Base-by-base conservation (phyloP, 92 coral and sea anemone genomes). In the Virgularia gustaviana region DNA sequence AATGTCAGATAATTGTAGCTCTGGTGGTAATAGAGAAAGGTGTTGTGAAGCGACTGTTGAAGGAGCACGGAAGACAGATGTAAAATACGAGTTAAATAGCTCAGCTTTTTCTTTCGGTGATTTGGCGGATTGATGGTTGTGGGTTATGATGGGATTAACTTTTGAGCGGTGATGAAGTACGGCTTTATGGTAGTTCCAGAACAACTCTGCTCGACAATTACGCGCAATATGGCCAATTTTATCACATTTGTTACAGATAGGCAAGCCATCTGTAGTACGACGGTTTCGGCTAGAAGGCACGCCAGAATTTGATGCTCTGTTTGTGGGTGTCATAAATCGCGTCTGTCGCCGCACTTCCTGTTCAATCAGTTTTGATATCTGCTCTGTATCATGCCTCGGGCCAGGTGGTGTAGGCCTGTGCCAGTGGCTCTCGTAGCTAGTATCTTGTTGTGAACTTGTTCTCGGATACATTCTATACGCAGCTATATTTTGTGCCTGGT, bases 171-270 rank as follows among this genome's bases (percentile, higher is more conserved):
- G 8, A 39, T 39, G 45, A 39, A 39, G 8, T 39, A 39, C 45
- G 15, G n/a, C n/a, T n/a, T n/a, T n/a, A n/a, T n/a, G n/a, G 1
- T 28, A 42, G 33, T 9, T 23, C n/a, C 34, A 42, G 13, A 11
- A 19, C 35, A 9, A 8, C 9, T 20, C 42, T 4, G n/a, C n/a
- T 59, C 65, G 4, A 25, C 65, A 59, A 35, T 59, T 28, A 25
- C 65, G 65, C 11, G 65, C 65, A 16, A 59, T 59, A 33, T 59
- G 65, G 42, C 65, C 65, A 28, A 59, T 42, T 33, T 22, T 59
- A 13, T 59, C 41, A 59, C 65, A 59, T 18, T 6, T 59, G 65
- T 25, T 59, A 13, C 65, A 59, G 2, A 59, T 59, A 13, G 42
- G 65, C 9, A 59, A 9, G 31, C 65, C 65, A 59, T 59, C 65